phyloP scores from a whole-genome alignment of 2,888 invertebrate genomes.

The Acrobeloides nanus region DNA sequence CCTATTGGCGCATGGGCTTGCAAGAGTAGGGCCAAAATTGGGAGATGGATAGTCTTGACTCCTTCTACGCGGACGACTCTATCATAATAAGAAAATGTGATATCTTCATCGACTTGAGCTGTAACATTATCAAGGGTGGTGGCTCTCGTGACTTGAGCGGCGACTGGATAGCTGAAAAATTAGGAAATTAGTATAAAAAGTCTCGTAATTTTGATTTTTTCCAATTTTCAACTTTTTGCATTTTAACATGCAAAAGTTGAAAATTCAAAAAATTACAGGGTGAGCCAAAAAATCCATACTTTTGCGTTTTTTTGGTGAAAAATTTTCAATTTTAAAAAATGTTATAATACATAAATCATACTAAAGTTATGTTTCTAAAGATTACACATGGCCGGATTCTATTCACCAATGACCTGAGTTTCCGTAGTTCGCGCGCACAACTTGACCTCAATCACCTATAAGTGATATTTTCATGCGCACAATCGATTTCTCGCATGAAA shows the following conservation, averaged over 20 bases:
- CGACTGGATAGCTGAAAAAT: constrained; percentile 41
- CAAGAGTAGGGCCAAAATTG: constrained; percentile 36
- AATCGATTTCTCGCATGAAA: too few relatives aligned
- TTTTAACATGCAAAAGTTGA: too few relatives aligned
- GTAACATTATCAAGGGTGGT: constrained; percentile 41
- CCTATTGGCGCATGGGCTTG: constrained; percentile 44
- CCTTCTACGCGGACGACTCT: constrained; percentile 32
- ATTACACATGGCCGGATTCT: too few relatives aligned
- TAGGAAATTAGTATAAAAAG: not conserved
- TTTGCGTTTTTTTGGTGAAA: constrained; percentile 7
- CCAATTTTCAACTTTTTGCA: too few relatives aligned
- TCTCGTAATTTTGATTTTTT: too few relatives aligned
- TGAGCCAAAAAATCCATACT: not conserved
- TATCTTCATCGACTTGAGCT: constrained; percentile 35
- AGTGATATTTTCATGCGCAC: not conserved
- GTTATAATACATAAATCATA: too few relatives aligned
- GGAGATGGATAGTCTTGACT: constrained; percentile 40
- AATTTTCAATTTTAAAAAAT: too few relatives aligned
- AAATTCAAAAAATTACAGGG: not conserved
- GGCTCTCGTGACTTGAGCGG: constrained; percentile 37
- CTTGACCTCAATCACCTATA: too few relatives aligned
- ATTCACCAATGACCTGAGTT: too few relatives aligned
- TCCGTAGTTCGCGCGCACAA: too few relatives aligned
- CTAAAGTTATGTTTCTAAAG: too few relatives aligned
- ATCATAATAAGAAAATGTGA: constrained; percentile 33